Percentiles rank a stretch among this genome's conserved stretches.
Evolutionary conservation across 2,888 invertebrate genomes (phyloP).

Genomic region (Polydrusus cervinus): DNA sequence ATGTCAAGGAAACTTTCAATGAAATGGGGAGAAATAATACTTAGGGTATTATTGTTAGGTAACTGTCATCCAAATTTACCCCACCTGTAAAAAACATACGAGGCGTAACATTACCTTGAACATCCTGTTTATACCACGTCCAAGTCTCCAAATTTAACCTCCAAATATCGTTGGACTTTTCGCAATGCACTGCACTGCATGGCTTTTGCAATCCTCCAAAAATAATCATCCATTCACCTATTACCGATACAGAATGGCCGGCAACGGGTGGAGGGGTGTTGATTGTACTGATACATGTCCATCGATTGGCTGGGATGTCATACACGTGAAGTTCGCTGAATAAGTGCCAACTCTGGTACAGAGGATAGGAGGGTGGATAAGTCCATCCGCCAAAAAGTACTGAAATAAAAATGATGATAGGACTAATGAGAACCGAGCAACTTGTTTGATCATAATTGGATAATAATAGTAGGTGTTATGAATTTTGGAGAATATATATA

Average conservation of each 20-base stretch:
- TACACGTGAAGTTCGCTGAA: constrained; percentile 95
- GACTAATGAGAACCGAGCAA: too few species aligned
- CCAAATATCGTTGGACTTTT: constrained; percentile 89
- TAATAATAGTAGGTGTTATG: too few species aligned
- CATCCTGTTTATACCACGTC: constrained; percentile 85
- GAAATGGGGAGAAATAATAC: too few species aligned
- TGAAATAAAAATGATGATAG: constrained; percentile 59
- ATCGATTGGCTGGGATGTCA: constrained; percentile 85
- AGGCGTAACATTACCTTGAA: constrained; percentile 65
- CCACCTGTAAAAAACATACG: too few species aligned
- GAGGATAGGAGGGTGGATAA: constrained; percentile 89
- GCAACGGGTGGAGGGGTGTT: constrained; percentile 85
- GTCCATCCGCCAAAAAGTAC: constrained; percentile 95
- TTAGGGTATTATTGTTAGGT: too few species aligned
- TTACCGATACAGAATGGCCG: constrained; percentile 93
- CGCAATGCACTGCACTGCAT: constrained; percentile 68
- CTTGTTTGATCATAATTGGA: too few species aligned
- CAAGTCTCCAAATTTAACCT: constrained; percentile 85
- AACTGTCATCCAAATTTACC: too few species aligned
- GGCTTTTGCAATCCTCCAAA: constrained; percentile 74
- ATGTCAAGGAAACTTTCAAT: too few species aligned
- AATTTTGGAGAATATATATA: too few species aligned
- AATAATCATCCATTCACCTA: constrained; percentile 87
- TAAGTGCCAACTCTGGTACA: constrained; percentile 88
- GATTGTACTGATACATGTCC: constrained; percentile 79